Base-by-base conservation (phyloP, 2,888 invertebrate genomes). In the Phlogophora meticulosa region DNA sequence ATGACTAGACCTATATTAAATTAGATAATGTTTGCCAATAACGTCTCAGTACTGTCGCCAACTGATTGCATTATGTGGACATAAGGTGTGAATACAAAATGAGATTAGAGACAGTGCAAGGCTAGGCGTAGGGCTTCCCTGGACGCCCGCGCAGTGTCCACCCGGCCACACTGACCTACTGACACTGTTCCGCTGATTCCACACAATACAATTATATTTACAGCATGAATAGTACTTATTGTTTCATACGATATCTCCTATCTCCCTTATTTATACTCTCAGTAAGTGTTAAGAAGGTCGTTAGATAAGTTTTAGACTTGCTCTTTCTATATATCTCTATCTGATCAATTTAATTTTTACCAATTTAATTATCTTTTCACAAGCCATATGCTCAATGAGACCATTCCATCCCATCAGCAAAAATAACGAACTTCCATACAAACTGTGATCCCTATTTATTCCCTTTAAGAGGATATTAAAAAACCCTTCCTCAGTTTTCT, bases 111-210 rank as follows among this genome's bases (percentile, higher is more conserved):
- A 87, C 61, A 86, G 80, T 78, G 87, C 89, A 90, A 92, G 91
- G 92, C 85, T 88, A 77, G 72, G 10, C 78, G 71, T 91, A 92
- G 72, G 93, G 93, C 92, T 93, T 93, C 93, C 85, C 76, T 72
- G 80, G 74, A 72, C 66, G 61, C 63, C 36, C 56, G 48, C 72
- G 70, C 66, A 71, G n/a, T 28, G 72, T 77, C 69, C 69, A 67
- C 77, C 80, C 63, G 67, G 64, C 53, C 79, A 87, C 87, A 87
- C 91, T 93, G 92, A 90, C 93, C 89, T 76, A 92, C 87, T 92
- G 80, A 79, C 85, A 85, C 76, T 70, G 72, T 86, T 87, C 69
- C 49, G 67, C 46, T 79, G 69, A 79, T 75, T 75, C 68, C 58
- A 68, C 48, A 66, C 75, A 81, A 71, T 81, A 76, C 71, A 62